A percentile compares a stretch with the other conserved stretches of the same genome.
Conservation (phyloP, 1,140 invertebrate species). For the Drosophila asahinai region DNA sequence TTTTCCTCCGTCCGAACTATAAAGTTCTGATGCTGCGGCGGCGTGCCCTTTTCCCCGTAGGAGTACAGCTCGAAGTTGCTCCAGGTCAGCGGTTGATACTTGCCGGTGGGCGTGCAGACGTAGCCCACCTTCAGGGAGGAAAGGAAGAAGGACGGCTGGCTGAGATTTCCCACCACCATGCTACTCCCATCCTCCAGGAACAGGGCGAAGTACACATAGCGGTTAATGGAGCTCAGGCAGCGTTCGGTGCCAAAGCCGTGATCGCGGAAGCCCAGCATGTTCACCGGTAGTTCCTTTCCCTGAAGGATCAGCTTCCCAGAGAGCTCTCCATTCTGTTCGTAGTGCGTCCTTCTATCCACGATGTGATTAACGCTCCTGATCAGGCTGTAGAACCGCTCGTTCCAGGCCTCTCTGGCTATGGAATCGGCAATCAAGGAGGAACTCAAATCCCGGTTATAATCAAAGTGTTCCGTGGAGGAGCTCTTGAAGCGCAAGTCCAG, state of each 20-base stretch:
- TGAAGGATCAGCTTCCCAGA: conserved; percentile 40
- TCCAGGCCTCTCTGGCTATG: conserved; percentile 78
- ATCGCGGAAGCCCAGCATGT: conserved; percentile 67
- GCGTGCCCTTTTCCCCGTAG: conserved; percentile 75
- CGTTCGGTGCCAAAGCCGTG: conserved; percentile 81
- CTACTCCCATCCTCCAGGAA: conserved; percentile 77
- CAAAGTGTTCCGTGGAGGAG: conserved; percentile 57
- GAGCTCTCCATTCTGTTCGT: conserved; percentile 69
- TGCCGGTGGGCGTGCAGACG: conserved; percentile 53
- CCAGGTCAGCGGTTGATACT: conserved; percentile 69
- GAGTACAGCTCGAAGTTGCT: conserved; percentile 80
- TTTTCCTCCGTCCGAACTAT: conserved; percentile 62
- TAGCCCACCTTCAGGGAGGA: conserved; percentile 81
- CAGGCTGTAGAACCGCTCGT: conserved; percentile 73
- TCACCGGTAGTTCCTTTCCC: neutral
- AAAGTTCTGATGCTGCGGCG: conserved; percentile 79
- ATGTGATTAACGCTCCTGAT: conserved; percentile 62
- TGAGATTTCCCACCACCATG: conserved; percentile 79
- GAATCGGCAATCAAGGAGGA: conserved; percentile 76
- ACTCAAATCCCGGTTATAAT: conserved; percentile 77
- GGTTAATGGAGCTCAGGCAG: conserved; percentile 78
- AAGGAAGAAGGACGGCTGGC: conserved; percentile 77
- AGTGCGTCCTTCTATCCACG: conserved; percentile 71
- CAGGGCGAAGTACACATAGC: conserved; percentile 79
- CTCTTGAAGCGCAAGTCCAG: conserved; percentile 65